Evolutionary conservation across 2,113 vertebrate genomes (phyloP), one percentile per base, ranked within the genome.

Genomic region (Oreochromis niloticus): DNA sequence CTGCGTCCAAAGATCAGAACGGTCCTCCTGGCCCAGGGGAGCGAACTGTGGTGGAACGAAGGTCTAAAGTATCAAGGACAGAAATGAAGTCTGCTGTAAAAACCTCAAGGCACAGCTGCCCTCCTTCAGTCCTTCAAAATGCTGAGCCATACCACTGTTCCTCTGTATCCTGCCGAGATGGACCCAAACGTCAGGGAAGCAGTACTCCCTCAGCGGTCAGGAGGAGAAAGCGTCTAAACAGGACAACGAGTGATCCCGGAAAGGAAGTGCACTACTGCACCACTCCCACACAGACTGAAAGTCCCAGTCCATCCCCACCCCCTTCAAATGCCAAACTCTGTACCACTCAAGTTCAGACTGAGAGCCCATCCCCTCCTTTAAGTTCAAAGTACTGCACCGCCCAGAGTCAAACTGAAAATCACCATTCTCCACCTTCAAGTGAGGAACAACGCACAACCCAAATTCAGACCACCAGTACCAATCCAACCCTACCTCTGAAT

Each of bases 221-320:
- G 7, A 59, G 85, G 85, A 92, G 87, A 56, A 96, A 92, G 91
- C 89, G 90, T n/a, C 83, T 96, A 1, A 94, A 90, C 11, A 34
- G 94, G 87, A 92, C 96, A 43, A 90, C 93, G 3, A 97, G 96
- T 71, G 96, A 96, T 88, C 96, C 96, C 10, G 95, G 95, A 27
- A 96, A 95, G 79, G 93, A 95, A 80, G 95, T 95, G 71, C 89
- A 91, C 66, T 93, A 92, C 88, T 95, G 94, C 56, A 96, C 93
- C 55, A 96, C 93, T 34, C 92, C 94, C 24, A 93, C 95, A 24
- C 95, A 96, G 86, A 96, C 93, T 4, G 90, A 95, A 68, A 89
- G 83, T 48, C 92, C 86, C 6, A 32, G 82, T 89, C 79, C 80
- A 36, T 91, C 88, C 14, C 90, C 78, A 0, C 78, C 91, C 2